Base-by-base conservation (phyloP, 2,888 invertebrate genomes). In the Drosophila niveifrons region DNA sequence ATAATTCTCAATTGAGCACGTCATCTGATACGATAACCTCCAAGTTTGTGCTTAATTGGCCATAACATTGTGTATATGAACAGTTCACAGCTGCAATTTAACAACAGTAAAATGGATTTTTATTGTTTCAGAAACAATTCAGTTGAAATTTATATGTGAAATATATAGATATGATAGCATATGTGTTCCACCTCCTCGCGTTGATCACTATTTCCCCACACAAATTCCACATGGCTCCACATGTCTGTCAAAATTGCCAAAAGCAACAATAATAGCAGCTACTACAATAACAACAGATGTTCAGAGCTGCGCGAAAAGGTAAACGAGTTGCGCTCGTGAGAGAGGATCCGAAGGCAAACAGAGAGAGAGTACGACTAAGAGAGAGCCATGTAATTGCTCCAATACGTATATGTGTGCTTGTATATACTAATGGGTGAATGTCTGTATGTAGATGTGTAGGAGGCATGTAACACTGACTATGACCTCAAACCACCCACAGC, bases 401-500 rank as follows among this genome's bases (percentile, higher is more conserved):
- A 10, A 17, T 52, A 44, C 17, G 36, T 29, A 11, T 52, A 39
- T 56, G 55, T 65, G 57, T 52, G 67, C 34, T 10, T 61, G 55
- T 23, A 17, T 41, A 46, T 39, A 31, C 36, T 36, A 3, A 1
- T 31, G 44, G 13, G 31, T 47, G 34, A 28, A 28, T 63, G 55
- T 64, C 13, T 56, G 62, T 53, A 53, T 69, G 78, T 73, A 64
- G 59, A 59, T 55, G 55, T 69, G 78, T 73, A 64, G 78, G 70
- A 72, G 69, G 68, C 71, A 67, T 78, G 81, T 80, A 80, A 80
- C 81, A 81, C 76, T 80, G 80, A 80, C 81, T 80, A 74, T 80
- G 80, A 80, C 80, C 80, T 80, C 81, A 82, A 81, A 78, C 82
- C 81, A 87, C 84, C 84, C 88, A 87, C 84, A 78, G 73, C 56